Percentiles rank a stretch among this genome's conserved stretches.
These are phyloP conservation scores for Tetheella fluctuosa DNA, from an alignment of 2,888 invertebrate species.

Conservation along the genomic window DNA sequence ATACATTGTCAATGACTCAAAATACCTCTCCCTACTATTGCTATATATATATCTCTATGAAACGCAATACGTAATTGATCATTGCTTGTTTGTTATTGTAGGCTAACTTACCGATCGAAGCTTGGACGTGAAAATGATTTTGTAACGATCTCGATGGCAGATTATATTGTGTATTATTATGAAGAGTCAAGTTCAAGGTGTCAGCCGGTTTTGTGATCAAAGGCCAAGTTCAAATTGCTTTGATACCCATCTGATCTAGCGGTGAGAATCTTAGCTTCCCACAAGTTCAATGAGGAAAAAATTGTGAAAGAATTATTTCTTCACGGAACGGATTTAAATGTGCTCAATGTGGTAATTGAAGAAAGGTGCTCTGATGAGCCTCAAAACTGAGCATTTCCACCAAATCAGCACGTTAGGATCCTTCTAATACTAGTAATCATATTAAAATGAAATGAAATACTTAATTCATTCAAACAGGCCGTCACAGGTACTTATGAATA, in stretches of 20 bases:
- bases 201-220: conserved; percentile 23
- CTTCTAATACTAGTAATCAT: no score
- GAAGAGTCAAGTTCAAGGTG: conserved; percentile 52
- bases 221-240: conserved; percentile 47
- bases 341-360: no score
- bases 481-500: no score
- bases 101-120: conserved; percentile 47
- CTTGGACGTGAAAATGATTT: conserved; percentile 62
- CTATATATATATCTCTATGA: neutral
- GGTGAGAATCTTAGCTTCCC: conserved; percentile 9
- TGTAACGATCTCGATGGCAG: conserved; percentile 52
- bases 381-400: no score
- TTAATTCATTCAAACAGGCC: no score
- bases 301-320: no score
- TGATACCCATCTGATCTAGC: conserved; percentile 25
- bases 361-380: no score
- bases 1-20: neutral
- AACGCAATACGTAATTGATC: conserved; percentile 25
- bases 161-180: conserved; percentile 41
- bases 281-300: neutral
- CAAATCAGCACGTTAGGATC: no score
- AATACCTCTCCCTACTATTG: neutral
- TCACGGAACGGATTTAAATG: no score
- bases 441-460: no score
- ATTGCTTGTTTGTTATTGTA: conserved; percentile 36